Evolutionary conservation across 53 echinoderm and acorn worm species (phyloP).

Genomic region (Astropecten irregularis): DNA sequence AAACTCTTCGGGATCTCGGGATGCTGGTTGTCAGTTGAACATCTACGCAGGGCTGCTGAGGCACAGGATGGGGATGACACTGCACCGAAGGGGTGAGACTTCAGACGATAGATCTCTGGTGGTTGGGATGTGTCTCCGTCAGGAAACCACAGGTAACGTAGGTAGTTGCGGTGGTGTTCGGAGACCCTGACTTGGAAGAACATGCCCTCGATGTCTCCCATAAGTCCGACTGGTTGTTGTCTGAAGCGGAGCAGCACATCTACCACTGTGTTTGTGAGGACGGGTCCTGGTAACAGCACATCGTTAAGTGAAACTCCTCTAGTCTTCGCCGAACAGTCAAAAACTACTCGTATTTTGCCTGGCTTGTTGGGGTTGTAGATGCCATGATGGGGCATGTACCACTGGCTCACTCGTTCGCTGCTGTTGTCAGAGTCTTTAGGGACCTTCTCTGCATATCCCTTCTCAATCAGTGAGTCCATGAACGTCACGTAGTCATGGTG

Average conservation of each 20-base stretch:
- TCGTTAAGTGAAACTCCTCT: slow-evolving; percentile 38
- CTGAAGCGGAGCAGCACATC: slow-evolving; percentile 54
- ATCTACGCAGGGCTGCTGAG: slow-evolving; percentile 37
- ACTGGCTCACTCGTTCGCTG: background rate
- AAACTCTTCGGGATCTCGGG: background rate
- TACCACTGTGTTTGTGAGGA: slow-evolving; percentile 51
- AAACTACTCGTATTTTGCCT: slow-evolving; percentile 36
- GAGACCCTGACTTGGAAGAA: slow-evolving; percentile 59
- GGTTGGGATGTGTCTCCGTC: slow-evolving; percentile 30
- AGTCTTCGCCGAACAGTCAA: slow-evolving; percentile 51
- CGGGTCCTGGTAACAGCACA: slow-evolving; percentile 37
- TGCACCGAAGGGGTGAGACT: slow-evolving; percentile 54
- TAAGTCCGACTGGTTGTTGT: slow-evolving; percentile 52
- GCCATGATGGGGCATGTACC: background rate
- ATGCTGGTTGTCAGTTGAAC: slow-evolving; percentile 49
- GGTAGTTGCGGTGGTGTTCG: slow-evolving; percentile 31
- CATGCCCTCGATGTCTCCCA: slow-evolving; percentile 65
- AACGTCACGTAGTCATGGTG: slow-evolving; percentile 39
- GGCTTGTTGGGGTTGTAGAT: slow-evolving; percentile 25
- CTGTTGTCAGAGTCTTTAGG: background rate
- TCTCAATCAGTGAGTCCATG: slow-evolving; percentile 55
- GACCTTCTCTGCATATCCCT: slow-evolving; percentile 62
- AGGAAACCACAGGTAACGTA: slow-evolving; percentile 55
- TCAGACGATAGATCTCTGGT: slow-evolving; percentile 43
- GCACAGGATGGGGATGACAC: slow-evolving; percentile 58